Percentiles rank a stretch among this genome's conserved stretches.
Conservation (phyloP, 2,888 invertebrate species). For the Xanthorhoe spadicearia region DNA sequence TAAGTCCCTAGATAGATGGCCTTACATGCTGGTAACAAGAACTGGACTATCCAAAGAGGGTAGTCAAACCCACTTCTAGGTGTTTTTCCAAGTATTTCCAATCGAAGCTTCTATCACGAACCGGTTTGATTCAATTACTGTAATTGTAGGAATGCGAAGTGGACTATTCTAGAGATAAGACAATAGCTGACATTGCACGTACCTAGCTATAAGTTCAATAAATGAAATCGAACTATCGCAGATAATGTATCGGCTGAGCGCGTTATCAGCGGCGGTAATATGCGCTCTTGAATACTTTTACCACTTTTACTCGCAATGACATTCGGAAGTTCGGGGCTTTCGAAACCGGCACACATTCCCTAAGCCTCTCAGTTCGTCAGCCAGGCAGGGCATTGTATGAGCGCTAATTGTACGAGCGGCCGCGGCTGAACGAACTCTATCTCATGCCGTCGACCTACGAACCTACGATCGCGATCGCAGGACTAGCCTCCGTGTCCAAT, state of each 20-base stretch:
- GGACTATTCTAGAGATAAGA: slow-evolving; percentile 61
- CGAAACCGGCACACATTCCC: slow-evolving; percentile 66
- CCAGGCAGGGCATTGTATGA: slow-evolving; percentile 51
- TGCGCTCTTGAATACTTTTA: slow-evolving; percentile 57
- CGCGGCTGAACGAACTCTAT: slow-evolving; percentile 47
- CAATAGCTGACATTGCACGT: slow-evolving; percentile 65
- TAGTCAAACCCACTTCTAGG: slow-evolving; percentile 12
- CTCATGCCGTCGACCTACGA: slow-evolving; percentile 77
- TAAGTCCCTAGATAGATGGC: too few relatives aligned
- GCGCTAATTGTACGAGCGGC: slow-evolving; percentile 58
- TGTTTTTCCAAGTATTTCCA: slow-evolving; percentile 11
- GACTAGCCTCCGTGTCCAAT: slow-evolving; percentile 57
- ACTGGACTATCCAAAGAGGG: neutral
- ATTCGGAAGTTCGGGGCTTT: slow-evolving; percentile 61
- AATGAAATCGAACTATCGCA: slow-evolving; percentile 61
- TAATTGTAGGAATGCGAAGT: slow-evolving; percentile 25
- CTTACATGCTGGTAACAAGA: neutral
- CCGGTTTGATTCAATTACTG: slow-evolving; percentile 19
- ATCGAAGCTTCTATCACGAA: slow-evolving; percentile 26
- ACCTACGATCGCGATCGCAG: slow-evolving; percentile 66
- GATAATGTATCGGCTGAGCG: slow-evolving; percentile 65
- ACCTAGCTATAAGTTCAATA: slow-evolving; percentile 55
- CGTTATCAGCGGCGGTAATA: slow-evolving; percentile 68
- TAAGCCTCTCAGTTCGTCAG: slow-evolving; percentile 51
- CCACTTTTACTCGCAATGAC: slow-evolving; percentile 50